Evolutionary conservation across 2,797 vertebrate species (phyloP).

Genomic region (Malacoctenus gilli): DNA sequence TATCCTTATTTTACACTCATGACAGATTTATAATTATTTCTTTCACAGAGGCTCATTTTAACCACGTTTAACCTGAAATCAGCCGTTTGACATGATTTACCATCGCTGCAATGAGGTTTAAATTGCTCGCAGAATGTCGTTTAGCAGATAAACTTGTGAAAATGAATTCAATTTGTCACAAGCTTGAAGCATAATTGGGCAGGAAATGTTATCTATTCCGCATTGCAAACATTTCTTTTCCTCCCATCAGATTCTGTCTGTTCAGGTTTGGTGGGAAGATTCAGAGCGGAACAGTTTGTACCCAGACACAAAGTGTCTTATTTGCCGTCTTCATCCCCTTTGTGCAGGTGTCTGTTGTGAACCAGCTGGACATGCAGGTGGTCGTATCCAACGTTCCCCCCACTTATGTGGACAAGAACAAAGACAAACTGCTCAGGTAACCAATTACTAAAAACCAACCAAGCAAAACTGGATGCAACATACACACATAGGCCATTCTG

Average conservation of each 20-base stretch:
- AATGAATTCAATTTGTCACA: constrained; percentile 9
- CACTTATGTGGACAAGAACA: constrained; percentile 94
- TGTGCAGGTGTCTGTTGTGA: constrained; percentile 94
- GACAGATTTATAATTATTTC: constrained; percentile 9
- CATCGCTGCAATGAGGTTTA: constrained; percentile 10
- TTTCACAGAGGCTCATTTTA: background rate
- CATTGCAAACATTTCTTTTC: background rate
- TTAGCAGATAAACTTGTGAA: constrained; percentile 3
- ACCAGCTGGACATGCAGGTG: constrained; percentile 99
- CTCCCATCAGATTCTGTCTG: background rate
- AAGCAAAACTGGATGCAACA: too few species aligned
- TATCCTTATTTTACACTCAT: background rate
- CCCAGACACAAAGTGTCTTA: constrained; percentile 2
- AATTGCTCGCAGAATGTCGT: constrained; percentile 2
- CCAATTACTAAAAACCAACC: too few species aligned
- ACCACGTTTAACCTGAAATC: constrained; percentile 2
- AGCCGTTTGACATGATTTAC: background rate
- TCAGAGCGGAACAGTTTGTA: background rate
- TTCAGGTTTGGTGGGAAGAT: background rate
- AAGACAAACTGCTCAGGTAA: constrained; percentile 93
- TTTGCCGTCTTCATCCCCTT: constrained; percentile 1
- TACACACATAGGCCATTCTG: too few species aligned
- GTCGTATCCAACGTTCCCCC: constrained; percentile 96
- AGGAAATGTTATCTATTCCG: constrained; percentile 1
- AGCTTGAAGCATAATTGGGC: constrained; percentile 1